Base-by-base conservation (phyloP, 2,888 invertebrate species). In the Pedicia rivosa region DNA sequence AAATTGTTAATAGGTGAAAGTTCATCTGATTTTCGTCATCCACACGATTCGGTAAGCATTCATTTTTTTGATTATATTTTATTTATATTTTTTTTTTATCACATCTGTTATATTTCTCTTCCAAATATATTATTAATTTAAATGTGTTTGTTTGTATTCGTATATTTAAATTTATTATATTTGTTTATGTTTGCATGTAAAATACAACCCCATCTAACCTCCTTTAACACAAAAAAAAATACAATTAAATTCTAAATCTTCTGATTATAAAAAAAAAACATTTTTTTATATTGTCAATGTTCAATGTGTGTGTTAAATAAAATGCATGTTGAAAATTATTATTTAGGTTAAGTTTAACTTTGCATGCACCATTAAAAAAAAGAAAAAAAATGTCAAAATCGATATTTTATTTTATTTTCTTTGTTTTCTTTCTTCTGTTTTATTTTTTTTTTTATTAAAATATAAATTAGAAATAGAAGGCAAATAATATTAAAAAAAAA, bases 1-100 rank as follows among this genome's bases (percentile, higher is more conserved):
- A 82, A 80, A 60, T 15, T 25, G 13, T n/a, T 22, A 24, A 72
- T 70, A 52, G 72, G 73, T 50, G 80, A 74, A 44, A 83, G 83
- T 61, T 72, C 77, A 47, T 68, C 75, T 37, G 84, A 86, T 46
- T 84, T 81, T 62, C 70, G 83, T 62, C 74, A 82, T 64, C 76
- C 76, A 46, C 83, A 78, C 58, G 84, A 86, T 66, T 74, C 82
- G 66, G 84, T 86, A 65, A 75, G 81, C 74, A n/a, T n/a, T n/a
- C n/a, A n/a, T n/a, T n/a, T n/a, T n/a, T n/a, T n/a, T n/a, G n/a
- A n/a, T n/a, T n/a, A n/a, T n/a, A n/a, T n/a, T n/a, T n/a, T n/a
- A n/a, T n/a, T n/a, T n/a, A n/a, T n/a, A n/a, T n/a, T n/a, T n/a
- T n/a, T n/a, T n/a, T n/a, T n/a, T n/a, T n/a, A n/a, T n/a, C n/a